Conservation (phyloP, 2,797 vertebrate species). For the Lagodon rhomboides region DNA sequence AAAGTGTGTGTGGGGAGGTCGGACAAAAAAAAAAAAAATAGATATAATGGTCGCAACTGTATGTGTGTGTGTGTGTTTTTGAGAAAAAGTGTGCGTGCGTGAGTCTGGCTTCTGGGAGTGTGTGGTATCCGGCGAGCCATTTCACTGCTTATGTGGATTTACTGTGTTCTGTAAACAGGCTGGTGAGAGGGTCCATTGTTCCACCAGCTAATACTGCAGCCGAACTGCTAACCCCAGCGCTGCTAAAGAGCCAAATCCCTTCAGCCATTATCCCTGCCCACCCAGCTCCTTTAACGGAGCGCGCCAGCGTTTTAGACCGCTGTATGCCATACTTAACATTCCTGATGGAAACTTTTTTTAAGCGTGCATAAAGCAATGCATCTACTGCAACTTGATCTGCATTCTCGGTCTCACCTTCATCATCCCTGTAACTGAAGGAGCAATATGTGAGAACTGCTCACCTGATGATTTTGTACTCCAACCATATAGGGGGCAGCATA, state of each 20-base stretch:
- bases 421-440: not conserved
- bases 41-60: slow-evolving; percentile 5
- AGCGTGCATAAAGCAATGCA: not conserved
- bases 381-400: not conserved
- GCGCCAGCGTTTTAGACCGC: not conserved
- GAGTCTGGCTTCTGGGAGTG: slow-evolving; percentile 14
- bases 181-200: slow-evolving; percentile 81
- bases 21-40: not conserved
- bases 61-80: not conserved
- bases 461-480: too few species aligned
- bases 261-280: slow-evolving; percentile 51
- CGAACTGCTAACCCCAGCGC: slow-evolving; percentile 51
- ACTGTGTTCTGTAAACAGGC: slow-evolving; percentile 75
- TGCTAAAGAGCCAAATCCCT: slow-evolving; percentile 73
- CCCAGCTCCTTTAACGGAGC: slow-evolving; percentile 29
- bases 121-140: slow-evolving; percentile 22
- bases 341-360: slow-evolving; percentile 4
- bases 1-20: not conserved
- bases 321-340: slow-evolving; percentile 10
- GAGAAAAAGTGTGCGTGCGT: not conserved
- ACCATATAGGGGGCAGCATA: too few species aligned
- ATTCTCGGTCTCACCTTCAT: not conserved
- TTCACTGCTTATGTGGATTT: slow-evolving; percentile 78
- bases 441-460: too few species aligned
- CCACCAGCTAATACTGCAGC: slow-evolving; percentile 70